Evolutionary conservation across 2,888 invertebrate genomes (phyloP), one percentile per base, ranked within the genome.

Genomic region (Apodemia mormo): DNA sequence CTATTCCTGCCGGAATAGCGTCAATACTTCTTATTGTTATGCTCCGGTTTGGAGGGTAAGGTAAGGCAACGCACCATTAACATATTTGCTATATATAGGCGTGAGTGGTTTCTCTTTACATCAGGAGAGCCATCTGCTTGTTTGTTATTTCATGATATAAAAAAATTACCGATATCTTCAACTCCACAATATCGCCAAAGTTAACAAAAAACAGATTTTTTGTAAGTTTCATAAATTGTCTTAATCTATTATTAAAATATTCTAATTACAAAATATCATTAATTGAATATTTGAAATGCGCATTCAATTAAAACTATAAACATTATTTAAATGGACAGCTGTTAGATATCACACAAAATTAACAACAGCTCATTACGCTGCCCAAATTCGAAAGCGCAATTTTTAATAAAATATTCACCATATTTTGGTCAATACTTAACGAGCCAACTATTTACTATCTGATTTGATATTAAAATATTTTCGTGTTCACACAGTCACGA

Each of bases 401-500:
- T 65, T 64, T 45, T 22, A 49, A 40, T 65, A 14, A 65, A 49
- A 54, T 37, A 52, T 52, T 40, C 52, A 67, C 14, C 54, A 56
- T n/a, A 68, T 69, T 65, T 69, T 40, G 43, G 52, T 52, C 30
- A 30, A 65, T 40, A 33, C 40, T 33, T 14, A 52, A 52, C 12
- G 29, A 33, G 61, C 61, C 61, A 37, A 61, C 61, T 61, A 37
- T 61, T 61, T 61, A 65, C 30, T 43, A 69, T 65, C 65, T 54
- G 65, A 65, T 65, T 40, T 68, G 14, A 7, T 52, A 54, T 69
- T 69, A 69, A 65, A 69, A 65, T 69, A 33, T 54, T 65, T 65
- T 29, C 52, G 52, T n/a, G 66, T 52, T 67, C 54, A 52, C 66
- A 52, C 56, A 29, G 65, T 69, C 68, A 69, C 69, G 69, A 69